Percentiles rank a stretch among this genome's conserved stretches.
These are phyloP conservation scores for Drosophila aff. DNA, from an alignment of 1,140 invertebrate genomes.

Conservation along the genomic window DNA sequence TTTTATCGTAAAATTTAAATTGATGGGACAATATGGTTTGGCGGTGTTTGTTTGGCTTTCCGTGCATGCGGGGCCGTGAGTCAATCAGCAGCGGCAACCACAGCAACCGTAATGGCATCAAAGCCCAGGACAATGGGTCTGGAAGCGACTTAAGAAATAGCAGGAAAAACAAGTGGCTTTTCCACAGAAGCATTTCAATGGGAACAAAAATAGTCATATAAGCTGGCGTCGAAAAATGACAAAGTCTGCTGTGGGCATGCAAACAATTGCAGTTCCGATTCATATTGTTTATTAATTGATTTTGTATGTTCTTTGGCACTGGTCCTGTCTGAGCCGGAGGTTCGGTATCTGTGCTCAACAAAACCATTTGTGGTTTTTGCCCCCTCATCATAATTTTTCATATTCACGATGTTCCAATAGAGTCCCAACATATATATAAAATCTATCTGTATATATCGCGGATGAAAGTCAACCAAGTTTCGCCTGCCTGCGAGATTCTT, in stretches of 20 bases:
- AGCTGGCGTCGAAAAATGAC: slow-evolving; percentile 26
- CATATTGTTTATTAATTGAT: slow-evolving; percentile 50
- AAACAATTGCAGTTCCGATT: slow-evolving; percentile 56
- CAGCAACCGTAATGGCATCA: slow-evolving; percentile 27
- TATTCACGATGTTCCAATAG: slow-evolving; percentile 12
- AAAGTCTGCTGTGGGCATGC: slow-evolving; percentile 35
- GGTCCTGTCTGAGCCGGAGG: slow-evolving; percentile 19
- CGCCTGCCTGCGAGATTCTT: slow-evolving; percentile 15
- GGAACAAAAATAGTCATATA: slow-evolving; percentile 45
- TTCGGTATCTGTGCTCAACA: slow-evolving; percentile 6
- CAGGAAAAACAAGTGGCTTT: slow-evolving; percentile 11
- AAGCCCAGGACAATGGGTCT: slow-evolving; percentile 42
- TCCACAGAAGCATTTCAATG: slow-evolving; percentile 21
- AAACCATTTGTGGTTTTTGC: slow-evolving; percentile 9
- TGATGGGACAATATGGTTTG: slow-evolving; percentile 63
- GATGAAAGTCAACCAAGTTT: slow-evolving; percentile 48
- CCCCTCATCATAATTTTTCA: slow-evolving; percentile 63
- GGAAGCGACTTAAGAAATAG: slow-evolving; percentile 23
- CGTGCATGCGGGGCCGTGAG: slow-evolving; percentile 49
- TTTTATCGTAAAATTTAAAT: slow-evolving; percentile 59
- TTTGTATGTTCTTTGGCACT: slow-evolving; percentile 32
- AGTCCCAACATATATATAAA: neutral
- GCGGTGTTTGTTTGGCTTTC: slow-evolving; percentile 2
- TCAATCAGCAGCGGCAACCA: slow-evolving; percentile 58
- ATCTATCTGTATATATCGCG: slow-evolving; percentile 31